Evolutionary conservation across 2,888 invertebrate species (phyloP), one percentile per base, ranked within the genome.

Genomic region (Magallana nippona): DNA sequence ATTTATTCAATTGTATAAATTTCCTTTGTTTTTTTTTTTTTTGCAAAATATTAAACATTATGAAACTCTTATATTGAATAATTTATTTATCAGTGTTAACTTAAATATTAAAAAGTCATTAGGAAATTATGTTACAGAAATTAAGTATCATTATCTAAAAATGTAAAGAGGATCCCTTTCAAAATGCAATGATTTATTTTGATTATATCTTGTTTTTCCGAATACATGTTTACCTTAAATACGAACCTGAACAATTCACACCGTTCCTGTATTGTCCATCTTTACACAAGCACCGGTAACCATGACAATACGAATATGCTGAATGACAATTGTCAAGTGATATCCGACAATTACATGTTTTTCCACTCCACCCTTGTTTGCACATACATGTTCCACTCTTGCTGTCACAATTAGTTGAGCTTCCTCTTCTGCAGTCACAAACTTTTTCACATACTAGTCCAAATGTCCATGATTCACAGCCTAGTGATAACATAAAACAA

Each of bases 371-470:
- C 15, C 63, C 63, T 22, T 22, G 10, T 13, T 63, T 10, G 22
- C 63, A 63, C 22, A 63, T 63, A 63, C 63, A 63, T 10, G 27
- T 63, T 63, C 63, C 63, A 13, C 22, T 63, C 22, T 63, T 22
- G 27, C 27, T 63, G 22, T 63, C 22, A 63, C 63, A 63, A 13
- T 27, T 27, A 27, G 15, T 22, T 27, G 63, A 63, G 10, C 13
- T 63, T 11, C 27, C 27, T 63, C 63, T 63, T 22, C 10, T 63
- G 63, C 63, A 63, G 22, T 63, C 10, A 22, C 63, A 63, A 13
- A 27, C 22, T 63, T 63, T 27, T 63, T 63, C 63, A 63, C 63
- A 63, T 11, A 22, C 13, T 27, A 63, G 27, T 63, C 63, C 63
- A 63, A 27, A 63, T 63, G 22, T 63, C 63, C 63, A 63, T 27